A percentile compares a stretch with the other conserved stretches of the same genome.
Conservation (phyloP, 2,797 vertebrate species). For the Tragelaphus eurycerus region DNA sequence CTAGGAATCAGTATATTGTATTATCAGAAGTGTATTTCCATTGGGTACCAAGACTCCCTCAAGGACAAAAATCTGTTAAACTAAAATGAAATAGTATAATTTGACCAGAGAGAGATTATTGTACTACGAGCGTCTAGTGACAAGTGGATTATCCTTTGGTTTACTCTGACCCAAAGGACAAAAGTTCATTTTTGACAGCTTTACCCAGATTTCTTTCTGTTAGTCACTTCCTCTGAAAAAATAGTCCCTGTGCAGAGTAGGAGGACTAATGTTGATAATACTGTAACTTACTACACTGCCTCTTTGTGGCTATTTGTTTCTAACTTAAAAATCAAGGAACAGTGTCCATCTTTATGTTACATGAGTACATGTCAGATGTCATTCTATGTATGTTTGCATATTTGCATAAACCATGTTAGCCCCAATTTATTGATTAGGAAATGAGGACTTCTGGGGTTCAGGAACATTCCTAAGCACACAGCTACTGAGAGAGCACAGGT, state of each 20-base stretch:
- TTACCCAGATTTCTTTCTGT: not conserved
- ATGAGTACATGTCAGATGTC: not conserved
- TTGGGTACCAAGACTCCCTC: not conserved
- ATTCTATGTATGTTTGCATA: not conserved
- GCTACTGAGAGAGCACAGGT: not conserved
- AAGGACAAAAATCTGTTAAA: not conserved
- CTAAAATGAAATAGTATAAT: not conserved
- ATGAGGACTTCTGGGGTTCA: not conserved
- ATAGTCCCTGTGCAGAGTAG: not conserved
- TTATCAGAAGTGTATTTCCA: not conserved
- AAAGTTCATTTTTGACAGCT: not conserved
- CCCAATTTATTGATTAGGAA: not conserved
- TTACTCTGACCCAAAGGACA: not conserved
- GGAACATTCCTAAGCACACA: not conserved
- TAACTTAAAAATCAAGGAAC: not conserved
- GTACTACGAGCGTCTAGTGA: not conserved
- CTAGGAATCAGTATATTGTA: not conserved
- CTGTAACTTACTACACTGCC: not conserved
- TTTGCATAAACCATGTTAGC: not conserved
- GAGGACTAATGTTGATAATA: not conserved
- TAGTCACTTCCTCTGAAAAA: not conserved
- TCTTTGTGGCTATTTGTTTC: not conserved
- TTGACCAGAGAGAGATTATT: not conserved
- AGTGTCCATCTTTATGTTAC: not conserved
- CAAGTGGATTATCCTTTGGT: not conserved